These are phyloP conservation scores for Hippasteria phrygiana DNA, from an alignment of 53 echinoderm and acorn worm genomes.

Conservation along the genomic window DNA sequence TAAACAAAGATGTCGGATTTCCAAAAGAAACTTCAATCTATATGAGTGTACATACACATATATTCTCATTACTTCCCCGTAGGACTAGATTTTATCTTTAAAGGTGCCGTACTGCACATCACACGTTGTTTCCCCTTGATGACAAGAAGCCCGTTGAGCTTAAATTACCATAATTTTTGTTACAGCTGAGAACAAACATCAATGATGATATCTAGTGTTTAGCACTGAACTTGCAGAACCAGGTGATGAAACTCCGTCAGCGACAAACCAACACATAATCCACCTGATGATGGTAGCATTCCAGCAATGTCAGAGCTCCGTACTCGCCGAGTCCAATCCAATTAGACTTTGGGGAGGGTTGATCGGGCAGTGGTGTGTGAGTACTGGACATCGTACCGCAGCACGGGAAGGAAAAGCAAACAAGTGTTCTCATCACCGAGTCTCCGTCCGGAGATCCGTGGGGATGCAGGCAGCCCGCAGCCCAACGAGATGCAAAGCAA, in stretches of 20 bases:
- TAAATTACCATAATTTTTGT: too few species aligned
- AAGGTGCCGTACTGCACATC: too few species aligned
- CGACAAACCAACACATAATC: not conserved
- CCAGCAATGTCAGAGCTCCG: not conserved
- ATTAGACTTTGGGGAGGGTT: not conserved
- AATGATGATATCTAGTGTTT: too few species aligned
- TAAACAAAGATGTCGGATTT: too few species aligned
- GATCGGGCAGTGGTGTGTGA: not conserved
- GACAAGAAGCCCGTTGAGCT: too few species aligned
- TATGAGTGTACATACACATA: too few species aligned
- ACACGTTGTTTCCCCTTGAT: too few species aligned
- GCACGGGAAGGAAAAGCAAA: conserved; percentile 10
- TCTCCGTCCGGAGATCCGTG: not conserved
- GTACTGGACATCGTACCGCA: not conserved
- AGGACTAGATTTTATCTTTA: too few species aligned
- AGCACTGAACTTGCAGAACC: too few species aligned
- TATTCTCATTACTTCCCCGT: too few species aligned
- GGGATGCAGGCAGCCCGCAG: not conserved
- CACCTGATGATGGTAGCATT: conserved; percentile 28
- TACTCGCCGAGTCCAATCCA: not conserved
- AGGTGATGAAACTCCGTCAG: not conserved
- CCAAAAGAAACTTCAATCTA: too few species aligned
- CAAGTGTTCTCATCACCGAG: conserved; percentile 10
- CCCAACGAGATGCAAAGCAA: conserved; percentile 9
- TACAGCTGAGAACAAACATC: too few species aligned